Evolutionary conservation across 2,113 vertebrate species (phyloP).

Genomic region (Laterallus jamaicensis): DNA sequence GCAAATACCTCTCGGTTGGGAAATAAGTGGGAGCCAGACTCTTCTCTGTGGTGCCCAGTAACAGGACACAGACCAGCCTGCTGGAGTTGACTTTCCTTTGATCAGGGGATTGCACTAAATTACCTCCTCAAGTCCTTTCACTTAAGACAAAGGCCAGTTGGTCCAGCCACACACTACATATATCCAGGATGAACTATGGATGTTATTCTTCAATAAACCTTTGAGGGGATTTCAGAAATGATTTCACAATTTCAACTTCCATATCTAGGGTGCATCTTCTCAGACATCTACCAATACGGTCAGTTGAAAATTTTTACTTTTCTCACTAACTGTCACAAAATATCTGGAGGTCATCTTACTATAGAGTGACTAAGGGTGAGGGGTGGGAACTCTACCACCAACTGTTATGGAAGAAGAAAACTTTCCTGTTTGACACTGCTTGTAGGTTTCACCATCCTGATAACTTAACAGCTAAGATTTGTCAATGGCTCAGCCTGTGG

Average conservation of each 20-base stretch:
- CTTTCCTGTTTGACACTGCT: neutral
- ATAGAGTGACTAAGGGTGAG: neutral
- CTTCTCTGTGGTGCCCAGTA: neutral
- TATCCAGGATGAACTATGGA: neutral
- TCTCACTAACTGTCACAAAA: neutral
- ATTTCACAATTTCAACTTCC: neutral
- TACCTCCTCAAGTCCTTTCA: neutral
- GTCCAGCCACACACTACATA: neutral
- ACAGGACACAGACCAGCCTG: neutral
- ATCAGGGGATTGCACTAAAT: neutral
- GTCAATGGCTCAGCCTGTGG: neutral
- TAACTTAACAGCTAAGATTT: neutral
- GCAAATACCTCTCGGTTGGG: neutral
- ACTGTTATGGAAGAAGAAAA: neutral
- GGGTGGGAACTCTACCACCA: neutral
- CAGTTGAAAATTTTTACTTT: accelerated
- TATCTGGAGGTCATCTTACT: neutral
- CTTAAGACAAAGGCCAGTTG: neutral
- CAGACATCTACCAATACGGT: neutral
- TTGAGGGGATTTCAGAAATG: neutral
- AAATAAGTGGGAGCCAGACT: neutral
- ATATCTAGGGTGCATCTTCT: neutral
- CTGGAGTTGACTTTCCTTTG: neutral
- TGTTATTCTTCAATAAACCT: neutral
- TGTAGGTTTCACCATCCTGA: neutral